Conservation (phyloP, 2,797 vertebrate genomes). For the Chelon auratus region DNA sequence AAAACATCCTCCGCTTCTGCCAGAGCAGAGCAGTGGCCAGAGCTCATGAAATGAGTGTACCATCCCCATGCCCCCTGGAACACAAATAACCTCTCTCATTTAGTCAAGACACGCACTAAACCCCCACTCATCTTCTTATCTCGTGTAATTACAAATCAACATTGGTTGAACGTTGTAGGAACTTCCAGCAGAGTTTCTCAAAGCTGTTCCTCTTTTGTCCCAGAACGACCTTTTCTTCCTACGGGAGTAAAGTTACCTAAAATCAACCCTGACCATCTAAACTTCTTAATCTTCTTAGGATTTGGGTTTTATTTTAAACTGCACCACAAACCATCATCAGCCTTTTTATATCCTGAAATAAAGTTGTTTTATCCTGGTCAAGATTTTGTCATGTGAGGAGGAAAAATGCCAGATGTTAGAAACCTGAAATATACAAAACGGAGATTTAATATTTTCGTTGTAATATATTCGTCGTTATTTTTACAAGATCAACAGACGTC, state of each 20-base stretch:
- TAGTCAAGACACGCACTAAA: slow-evolving; percentile 67
- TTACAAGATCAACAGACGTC: slow-evolving; percentile 5
- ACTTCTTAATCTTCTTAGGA: slow-evolving; percentile 45
- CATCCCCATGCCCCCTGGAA: slow-evolving; percentile 38
- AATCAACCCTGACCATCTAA: slow-evolving; percentile 31
- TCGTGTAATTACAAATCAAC: slow-evolving; percentile 69
- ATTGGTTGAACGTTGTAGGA: slow-evolving; percentile 54
- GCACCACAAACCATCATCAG: slow-evolving; percentile 35
- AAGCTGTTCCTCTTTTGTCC: slow-evolving; percentile 40
- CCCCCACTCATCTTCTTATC: slow-evolving; percentile 72
- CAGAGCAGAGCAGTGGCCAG: slow-evolving; percentile 40
- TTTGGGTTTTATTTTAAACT: slow-evolving; percentile 55
- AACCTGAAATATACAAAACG: slow-evolving; percentile 24
- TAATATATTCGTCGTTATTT: slow-evolving; percentile 17
- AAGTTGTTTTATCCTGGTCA: slow-evolving; percentile 14
- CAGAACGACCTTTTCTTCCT: slow-evolving; percentile 12
- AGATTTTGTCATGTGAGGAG: slow-evolving; percentile 6
- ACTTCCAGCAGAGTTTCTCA: slow-evolving; percentile 36
- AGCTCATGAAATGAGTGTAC: slow-evolving; percentile 62
- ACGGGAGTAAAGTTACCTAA: slow-evolving; percentile 20
- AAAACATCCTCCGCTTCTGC: slow-evolving; percentile 13
- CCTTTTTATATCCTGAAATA: slow-evolving; percentile 25
- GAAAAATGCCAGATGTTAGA: slow-evolving; percentile 32
- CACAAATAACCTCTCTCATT: slow-evolving; percentile 70
- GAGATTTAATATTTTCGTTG: slow-evolving; percentile 6